phyloP scores from a whole-genome alignment of 2,797 vertebrate genomes.

The Poeciliopsis gracilis region DNA sequence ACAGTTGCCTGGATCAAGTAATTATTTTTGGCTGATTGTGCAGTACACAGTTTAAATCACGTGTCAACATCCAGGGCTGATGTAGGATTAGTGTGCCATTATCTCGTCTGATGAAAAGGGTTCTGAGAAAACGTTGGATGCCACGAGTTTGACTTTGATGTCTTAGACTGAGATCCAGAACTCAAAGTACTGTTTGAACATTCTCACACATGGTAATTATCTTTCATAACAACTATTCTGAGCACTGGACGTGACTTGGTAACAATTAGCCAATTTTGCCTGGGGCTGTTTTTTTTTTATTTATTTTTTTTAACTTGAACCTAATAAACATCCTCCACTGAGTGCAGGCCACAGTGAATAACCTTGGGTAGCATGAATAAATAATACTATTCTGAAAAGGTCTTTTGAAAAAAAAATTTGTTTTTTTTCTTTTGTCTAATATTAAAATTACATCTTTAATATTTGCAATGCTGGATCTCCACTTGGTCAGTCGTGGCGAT shows the following conservation, averaged over 20 bases:
- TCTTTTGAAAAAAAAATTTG: not conserved
- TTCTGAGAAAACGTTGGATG: conserved; percentile 5
- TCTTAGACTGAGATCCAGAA: conserved; percentile 1
- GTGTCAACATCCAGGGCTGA: conserved; percentile 12
- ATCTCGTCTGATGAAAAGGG: conserved; percentile 2
- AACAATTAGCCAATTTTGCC: not conserved
- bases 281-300: not conserved
- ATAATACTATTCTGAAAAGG: not conserved
- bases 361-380: not conserved
- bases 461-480: not conserved
- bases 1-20: not conserved
- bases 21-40: conserved; percentile 6
- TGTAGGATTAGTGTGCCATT: conserved; percentile 12
- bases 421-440: not conserved
- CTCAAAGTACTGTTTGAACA: conserved; percentile 14
- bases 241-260: not conserved
- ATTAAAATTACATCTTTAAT: not conserved
- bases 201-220: not conserved
- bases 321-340: conserved; percentile 3
- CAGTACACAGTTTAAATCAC: conserved; percentile 6
- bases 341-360: not conserved
- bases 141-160: conserved; percentile 3
- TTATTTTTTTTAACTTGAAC: not conserved
- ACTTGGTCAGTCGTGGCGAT: not conserved
- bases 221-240: not conserved